Evolutionary conservation across 2,797 vertebrate genomes (phyloP).

Genomic region (Sebastes steindachneri): DNA sequence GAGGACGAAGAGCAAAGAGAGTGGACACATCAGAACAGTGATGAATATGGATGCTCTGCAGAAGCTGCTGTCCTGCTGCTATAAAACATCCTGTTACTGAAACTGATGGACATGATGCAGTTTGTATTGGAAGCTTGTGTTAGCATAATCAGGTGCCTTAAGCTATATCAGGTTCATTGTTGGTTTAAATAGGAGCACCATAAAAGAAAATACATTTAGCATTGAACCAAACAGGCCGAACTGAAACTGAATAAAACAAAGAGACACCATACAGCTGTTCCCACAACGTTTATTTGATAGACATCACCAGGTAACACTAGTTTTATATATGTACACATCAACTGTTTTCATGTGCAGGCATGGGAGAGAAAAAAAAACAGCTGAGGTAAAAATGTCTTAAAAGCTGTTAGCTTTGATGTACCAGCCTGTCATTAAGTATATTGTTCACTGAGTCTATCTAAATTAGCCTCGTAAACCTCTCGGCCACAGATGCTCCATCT

Average conservation of each 20-base stretch:
- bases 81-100: background rate
- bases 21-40: slow-evolving; percentile 13
- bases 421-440: background rate
- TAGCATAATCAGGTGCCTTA: background rate
- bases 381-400: background rate
- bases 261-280: background rate
- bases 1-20: slow-evolving; percentile 31
- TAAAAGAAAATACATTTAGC: background rate
- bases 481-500: background rate
- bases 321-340: background rate
- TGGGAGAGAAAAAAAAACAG: background rate
- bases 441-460: background rate
- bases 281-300: background rate
- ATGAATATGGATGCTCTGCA: slow-evolving; percentile 66
- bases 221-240: background rate
- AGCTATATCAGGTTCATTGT: background rate
- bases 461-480: background rate
- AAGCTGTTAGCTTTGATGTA: background rate
- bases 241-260: background rate
- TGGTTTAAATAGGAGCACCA: background rate
- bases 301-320: background rate
- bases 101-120: background rate
- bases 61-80: background rate
- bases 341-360: background rate
- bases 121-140: background rate